A percentile compares a stretch with the other conserved stretches of the same genome.
Evolutionary conservation across 2,797 vertebrate genomes (phyloP).

Genomic region (Sciurus vulgaris): DNA sequence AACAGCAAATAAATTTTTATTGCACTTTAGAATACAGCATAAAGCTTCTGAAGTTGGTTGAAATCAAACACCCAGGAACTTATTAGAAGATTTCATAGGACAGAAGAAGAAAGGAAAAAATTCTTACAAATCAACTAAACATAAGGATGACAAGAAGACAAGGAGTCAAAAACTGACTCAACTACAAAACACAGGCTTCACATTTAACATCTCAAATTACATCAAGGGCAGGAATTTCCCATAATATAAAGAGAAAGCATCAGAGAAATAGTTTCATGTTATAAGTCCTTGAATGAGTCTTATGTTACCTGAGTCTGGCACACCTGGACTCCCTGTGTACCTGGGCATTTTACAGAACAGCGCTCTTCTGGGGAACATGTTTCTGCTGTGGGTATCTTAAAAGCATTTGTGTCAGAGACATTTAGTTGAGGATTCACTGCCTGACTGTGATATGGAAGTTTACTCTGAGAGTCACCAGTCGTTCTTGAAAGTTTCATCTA

Average conservation of each 20-base stretch:
- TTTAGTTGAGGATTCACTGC: not conserved
- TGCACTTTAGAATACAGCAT: not conserved
- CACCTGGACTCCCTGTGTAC: not conserved
- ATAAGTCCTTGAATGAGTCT: not conserved
- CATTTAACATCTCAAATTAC: not conserved
- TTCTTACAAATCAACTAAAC: not conserved
- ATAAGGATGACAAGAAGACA: slow-evolving; percentile 13
- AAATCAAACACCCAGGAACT: not conserved
- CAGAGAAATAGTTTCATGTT: not conserved
- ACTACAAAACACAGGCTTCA: not conserved
- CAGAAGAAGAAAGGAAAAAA: not conserved
- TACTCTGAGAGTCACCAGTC: not conserved
- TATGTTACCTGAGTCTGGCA: not conserved
- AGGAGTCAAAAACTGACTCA: not conserved
- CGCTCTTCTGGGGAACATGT: not conserved
- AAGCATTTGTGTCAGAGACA: not conserved
- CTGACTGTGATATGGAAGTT: not conserved
- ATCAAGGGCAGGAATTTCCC: not conserved
- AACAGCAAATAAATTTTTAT: not conserved
- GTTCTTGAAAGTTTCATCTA: not conserved
- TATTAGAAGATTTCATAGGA: not conserved
- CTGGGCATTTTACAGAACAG: not conserved
- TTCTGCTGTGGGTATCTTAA: not conserved
- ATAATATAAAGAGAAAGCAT: not conserved
- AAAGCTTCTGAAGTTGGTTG: not conserved